phyloP scores from a whole-genome alignment of 2,888 invertebrate species.

The Rhamphomyia laevipes region DNA sequence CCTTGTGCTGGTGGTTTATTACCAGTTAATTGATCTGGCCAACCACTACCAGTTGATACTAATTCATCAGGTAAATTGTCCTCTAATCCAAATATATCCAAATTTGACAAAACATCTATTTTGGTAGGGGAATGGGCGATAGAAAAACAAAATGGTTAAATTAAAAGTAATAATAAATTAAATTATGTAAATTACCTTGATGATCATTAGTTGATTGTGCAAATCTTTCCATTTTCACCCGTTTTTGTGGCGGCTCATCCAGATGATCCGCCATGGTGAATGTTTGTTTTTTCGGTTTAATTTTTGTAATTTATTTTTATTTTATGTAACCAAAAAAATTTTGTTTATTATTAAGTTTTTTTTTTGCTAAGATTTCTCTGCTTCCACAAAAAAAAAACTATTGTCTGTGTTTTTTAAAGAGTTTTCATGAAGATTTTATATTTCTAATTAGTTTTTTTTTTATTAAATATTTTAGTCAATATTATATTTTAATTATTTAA shows the following conservation, averaged over 20 bases:
- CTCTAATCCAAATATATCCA: slow-evolving; percentile 80
- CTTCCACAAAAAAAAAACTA: background rate
- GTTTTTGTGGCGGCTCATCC: slow-evolving; percentile 93
- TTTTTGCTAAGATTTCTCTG: background rate
- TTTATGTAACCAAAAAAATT: slow-evolving; percentile 3
- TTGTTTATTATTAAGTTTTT: background rate
- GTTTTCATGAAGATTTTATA: too few relatives aligned
- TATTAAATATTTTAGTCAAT: too few relatives aligned
- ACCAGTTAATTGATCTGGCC: slow-evolving; percentile 51
- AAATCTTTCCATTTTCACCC: slow-evolving; percentile 60
- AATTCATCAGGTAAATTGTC: slow-evolving; percentile 87
- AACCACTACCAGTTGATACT: slow-evolving; percentile 57
- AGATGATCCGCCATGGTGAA: slow-evolving; percentile 83
- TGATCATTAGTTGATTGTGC: slow-evolving; percentile 3
- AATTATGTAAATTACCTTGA: background rate
- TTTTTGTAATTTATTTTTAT: slow-evolving; percentile 1
- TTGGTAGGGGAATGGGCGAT: too few relatives aligned
- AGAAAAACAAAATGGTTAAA: slow-evolving; percentile 3
- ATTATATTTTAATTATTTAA: too few relatives aligned
- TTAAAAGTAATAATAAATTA: background rate
- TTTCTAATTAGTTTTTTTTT: too few relatives aligned
- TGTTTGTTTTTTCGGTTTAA: slow-evolving; percentile 2
- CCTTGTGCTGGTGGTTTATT: slow-evolving; percentile 73
- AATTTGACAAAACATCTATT: slow-evolving; percentile 67
- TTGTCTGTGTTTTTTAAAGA: background rate